Conservation (phyloP, 2,113 vertebrate genomes). For the Hypanus sabinus region DNA sequence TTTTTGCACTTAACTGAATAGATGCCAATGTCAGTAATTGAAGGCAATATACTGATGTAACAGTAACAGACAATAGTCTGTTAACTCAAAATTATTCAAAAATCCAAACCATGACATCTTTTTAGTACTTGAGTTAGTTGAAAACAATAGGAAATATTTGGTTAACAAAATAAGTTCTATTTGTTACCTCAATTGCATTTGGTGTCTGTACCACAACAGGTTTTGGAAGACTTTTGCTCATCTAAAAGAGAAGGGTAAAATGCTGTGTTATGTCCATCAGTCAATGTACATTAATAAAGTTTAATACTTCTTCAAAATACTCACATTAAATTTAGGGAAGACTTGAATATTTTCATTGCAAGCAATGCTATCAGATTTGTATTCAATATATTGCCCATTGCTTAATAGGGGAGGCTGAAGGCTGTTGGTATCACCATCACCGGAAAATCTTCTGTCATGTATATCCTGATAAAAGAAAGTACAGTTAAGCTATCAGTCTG, state of each 20-base stretch:
- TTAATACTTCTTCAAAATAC: conserved; percentile 43
- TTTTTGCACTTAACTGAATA: too few species aligned
- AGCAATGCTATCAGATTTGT: conserved; percentile 50
- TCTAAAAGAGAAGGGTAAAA: conserved; percentile 48
- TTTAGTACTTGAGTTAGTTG: background rate
- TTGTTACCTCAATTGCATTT: conserved; percentile 44
- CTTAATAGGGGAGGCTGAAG: conserved; percentile 55
- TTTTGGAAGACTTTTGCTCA: conserved; percentile 53
- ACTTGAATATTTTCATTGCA: conserved; percentile 51
- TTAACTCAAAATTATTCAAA: background rate
- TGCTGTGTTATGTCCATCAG: background rate
- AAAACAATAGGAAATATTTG: background rate
- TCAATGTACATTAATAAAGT: background rate
- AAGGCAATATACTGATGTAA: too few species aligned
- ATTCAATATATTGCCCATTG: conserved; percentile 62
- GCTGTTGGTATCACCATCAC: conserved; percentile 39
- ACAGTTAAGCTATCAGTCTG: background rate
- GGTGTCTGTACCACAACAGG: conserved; percentile 31
- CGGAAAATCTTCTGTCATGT: conserved; percentile 50
- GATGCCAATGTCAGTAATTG: too few species aligned
- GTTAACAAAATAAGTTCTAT: background rate
- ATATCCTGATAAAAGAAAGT: conserved; percentile 56
- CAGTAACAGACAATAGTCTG: too few species aligned
- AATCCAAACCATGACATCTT: background rate
- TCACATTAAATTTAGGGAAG: conserved; percentile 64